Evolutionary conservation across 2,888 invertebrate genomes (phyloP).

Genomic region (Acanthococcus lagerstroemiae): DNA sequence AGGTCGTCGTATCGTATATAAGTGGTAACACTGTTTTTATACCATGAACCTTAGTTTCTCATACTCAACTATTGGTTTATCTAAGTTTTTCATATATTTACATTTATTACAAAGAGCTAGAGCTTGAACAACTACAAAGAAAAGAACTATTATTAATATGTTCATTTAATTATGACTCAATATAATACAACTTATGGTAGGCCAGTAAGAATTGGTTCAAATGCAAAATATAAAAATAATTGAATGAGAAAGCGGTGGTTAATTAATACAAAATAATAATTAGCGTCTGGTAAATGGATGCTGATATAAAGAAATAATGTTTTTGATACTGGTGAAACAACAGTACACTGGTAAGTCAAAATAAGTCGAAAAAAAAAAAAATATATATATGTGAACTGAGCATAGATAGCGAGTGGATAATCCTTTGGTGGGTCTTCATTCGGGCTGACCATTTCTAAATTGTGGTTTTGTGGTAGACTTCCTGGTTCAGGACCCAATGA

Average conservation of each 20-base stretch:
- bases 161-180: constrained; percentile 2
- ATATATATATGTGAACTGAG: not conserved
- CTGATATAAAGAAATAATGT: constrained; percentile 8
- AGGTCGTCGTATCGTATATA: no score
- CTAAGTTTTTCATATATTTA: no score
- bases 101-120: no score
- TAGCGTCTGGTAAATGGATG: constrained; percentile 1
- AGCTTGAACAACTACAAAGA: no score
- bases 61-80: no score
- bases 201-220: not conserved
- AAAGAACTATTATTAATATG: no score
- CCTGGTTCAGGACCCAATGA: not conserved
- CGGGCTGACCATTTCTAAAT: no score
- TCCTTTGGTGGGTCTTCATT: not conserved
- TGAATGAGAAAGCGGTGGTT: not conserved
- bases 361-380: constrained; percentile 1
- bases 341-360: constrained; percentile 6
- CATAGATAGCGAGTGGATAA: constrained; percentile 4
- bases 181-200: constrained; percentile 8
- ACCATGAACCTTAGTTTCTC: no score
- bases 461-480: not conserved
- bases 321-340: constrained; percentile 4
- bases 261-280: constrained; percentile 5
- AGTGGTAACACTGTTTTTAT: no score
- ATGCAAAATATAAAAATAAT: constrained; percentile 8